phyloP scores from a whole-genome alignment of 2,888 invertebrate species.

The Cylloceria caligata region DNA sequence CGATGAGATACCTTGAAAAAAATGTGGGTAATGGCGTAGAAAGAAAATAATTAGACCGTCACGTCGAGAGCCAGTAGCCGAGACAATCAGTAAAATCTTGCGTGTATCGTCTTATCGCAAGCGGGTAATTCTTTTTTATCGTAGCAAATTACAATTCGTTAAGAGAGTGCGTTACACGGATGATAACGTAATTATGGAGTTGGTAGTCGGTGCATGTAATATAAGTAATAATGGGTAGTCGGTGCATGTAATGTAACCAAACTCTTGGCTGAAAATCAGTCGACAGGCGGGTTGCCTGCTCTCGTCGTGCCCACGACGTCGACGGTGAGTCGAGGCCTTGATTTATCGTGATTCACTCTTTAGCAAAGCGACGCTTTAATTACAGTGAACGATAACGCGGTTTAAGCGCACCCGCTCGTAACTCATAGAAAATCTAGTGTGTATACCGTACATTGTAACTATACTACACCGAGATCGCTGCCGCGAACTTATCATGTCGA shows the following conservation, averaged over 20 bases:
- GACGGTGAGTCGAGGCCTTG: slow-evolving; percentile 64
- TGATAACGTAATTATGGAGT: slow-evolving; percentile 80
- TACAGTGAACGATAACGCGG: slow-evolving; percentile 77
- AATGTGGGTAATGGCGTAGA: slow-evolving; percentile 15
- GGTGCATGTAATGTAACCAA: slow-evolving; percentile 40
- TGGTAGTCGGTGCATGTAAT: slow-evolving; percentile 54
- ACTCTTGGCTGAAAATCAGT: slow-evolving; percentile 50
- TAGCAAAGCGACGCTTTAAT: slow-evolving; percentile 78
- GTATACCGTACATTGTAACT: slow-evolving; percentile 32
- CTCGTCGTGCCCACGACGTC: slow-evolving; percentile 31
- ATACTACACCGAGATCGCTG: slow-evolving; percentile 43
- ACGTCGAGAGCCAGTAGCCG: slow-evolving; percentile 21
- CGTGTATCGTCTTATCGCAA: slow-evolving; percentile 64
- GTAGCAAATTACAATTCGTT: slow-evolving; percentile 79
- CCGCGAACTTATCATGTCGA: slow-evolving; percentile 74
- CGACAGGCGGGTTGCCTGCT: slow-evolving; percentile 9
- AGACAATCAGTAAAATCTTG: slow-evolving; percentile 60
- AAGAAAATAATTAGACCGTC: slow-evolving; percentile 62
- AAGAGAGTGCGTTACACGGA: slow-evolving; percentile 76
- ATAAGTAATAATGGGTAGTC: no score
- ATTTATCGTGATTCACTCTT: slow-evolving; percentile 78
- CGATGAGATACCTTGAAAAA: slow-evolving; percentile 41
- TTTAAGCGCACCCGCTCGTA: slow-evolving; percentile 77
- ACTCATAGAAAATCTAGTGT: slow-evolving; percentile 77
- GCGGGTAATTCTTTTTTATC: slow-evolving; percentile 76